These are phyloP conservation scores for Pluvianellus socialis DNA, from an alignment of 2,113 vertebrate species.

Conservation along the genomic window DNA sequence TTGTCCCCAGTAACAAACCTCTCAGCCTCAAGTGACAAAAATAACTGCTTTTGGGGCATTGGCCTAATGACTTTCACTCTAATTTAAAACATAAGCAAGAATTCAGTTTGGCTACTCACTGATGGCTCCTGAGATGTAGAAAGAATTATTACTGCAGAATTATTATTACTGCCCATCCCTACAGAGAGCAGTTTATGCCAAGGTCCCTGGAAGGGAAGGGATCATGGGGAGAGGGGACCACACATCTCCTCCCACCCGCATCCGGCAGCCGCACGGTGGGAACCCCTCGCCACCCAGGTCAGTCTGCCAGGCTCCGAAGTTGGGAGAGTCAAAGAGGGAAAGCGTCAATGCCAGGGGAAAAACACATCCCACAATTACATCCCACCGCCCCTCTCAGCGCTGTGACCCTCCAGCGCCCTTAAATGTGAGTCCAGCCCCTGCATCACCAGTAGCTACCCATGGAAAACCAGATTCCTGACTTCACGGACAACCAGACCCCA, in stretches of 20 bases:
- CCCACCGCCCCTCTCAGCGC: not conserved
- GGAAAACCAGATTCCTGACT: not conserved
- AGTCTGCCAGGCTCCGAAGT: constrained; percentile 12
- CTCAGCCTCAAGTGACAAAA: constrained; percentile 14
- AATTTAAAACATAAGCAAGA: constrained; percentile 17
- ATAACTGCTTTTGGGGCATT: constrained; percentile 4
- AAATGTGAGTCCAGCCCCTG: not conserved
- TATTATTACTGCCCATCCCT: not conserved
- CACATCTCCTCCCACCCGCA: not conserved
- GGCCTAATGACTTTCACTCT: constrained; percentile 13
- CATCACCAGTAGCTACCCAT: not conserved
- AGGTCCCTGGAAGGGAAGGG: not conserved
- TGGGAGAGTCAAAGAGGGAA: constrained; percentile 21
- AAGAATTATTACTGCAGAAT: too few relatives aligned
- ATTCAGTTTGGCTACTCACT: not conserved
- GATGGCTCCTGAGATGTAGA: not conserved
- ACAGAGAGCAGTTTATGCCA: not conserved
- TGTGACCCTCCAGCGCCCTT: not conserved
- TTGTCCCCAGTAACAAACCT: constrained; percentile 7
- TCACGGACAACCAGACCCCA: not conserved
- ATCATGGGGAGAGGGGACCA: not conserved
- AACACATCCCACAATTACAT: not conserved
- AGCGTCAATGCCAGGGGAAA: constrained; percentile 24
- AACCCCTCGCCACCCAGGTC: not conserved
- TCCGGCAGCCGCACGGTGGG: not conserved